A percentile compares a stretch with the other conserved stretches of the same genome.
phyloP scores from a whole-genome alignment of 2,888 invertebrate species.

The Tetragonula carbonaria region DNA sequence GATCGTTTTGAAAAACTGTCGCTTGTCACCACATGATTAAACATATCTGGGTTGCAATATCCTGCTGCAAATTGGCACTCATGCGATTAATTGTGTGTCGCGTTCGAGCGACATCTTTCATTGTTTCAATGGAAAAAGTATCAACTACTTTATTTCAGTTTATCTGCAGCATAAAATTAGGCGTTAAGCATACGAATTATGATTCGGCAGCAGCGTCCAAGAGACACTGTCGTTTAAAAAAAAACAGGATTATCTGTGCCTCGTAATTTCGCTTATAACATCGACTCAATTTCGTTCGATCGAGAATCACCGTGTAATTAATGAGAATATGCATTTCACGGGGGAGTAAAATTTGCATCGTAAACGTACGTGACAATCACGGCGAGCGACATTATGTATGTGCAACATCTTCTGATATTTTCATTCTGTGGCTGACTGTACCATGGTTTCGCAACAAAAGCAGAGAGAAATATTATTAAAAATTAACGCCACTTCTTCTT shows the following conservation, averaged over 20 bases:
- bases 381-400: background rate
- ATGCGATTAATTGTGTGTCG: background rate
- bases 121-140: background rate
- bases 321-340: slow-evolving; percentile 8
- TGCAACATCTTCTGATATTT: background rate
- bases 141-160: background rate
- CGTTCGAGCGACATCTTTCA: no score
- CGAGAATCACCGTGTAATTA: slow-evolving; percentile 2
- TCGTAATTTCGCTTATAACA: slow-evolving; percentile 15
- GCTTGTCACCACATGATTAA: background rate
- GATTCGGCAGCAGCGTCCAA: background rate
- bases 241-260: background rate
- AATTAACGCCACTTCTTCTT: background rate
- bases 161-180: background rate
- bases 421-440: background rate
- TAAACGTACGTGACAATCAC: background rate
- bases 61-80: background rate
- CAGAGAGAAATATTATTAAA: background rate
- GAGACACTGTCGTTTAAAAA: background rate
- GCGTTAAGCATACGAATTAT: background rate
- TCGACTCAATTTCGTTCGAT: background rate
- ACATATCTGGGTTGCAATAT: background rate
- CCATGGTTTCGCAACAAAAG: background rate
- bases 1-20: background rate
- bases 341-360: slow-evolving; percentile 6